Evolutionary conservation across 2,113 vertebrate species (phyloP).

Genomic region (Dromiciops gliroides): DNA sequence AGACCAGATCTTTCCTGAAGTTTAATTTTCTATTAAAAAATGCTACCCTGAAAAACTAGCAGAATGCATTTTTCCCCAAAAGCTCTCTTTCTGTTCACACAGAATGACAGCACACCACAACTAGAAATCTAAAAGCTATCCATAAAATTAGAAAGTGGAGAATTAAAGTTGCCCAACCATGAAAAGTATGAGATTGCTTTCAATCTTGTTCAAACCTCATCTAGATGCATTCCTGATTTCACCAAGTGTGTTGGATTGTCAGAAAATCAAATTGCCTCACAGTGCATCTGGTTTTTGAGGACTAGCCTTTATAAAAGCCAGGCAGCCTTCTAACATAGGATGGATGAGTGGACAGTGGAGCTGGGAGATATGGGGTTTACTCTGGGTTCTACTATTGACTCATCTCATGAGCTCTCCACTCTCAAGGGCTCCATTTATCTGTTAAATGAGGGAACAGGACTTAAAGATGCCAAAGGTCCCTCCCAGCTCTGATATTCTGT

Average conservation of each 20-base stretch:
- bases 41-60: neutral
- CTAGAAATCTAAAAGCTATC: slow-evolving; percentile 38
- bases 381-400: neutral
- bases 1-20: neutral
- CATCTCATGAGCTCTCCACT: neutral
- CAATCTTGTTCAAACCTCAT: neutral
- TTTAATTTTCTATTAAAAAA: slow-evolving; percentile 25
- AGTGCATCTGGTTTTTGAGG: neutral
- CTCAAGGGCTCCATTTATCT: neutral
- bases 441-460: neutral
- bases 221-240: neutral
- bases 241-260: neutral
- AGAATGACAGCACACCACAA: slow-evolving; percentile 5
- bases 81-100: neutral
- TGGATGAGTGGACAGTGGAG: neutral
- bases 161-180: slow-evolving; percentile 30
- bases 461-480: neutral
- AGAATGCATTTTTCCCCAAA: slow-evolving; percentile 5
- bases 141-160: slow-evolving; percentile 45
- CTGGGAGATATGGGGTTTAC: neutral
- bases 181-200: slow-evolving; percentile 38
- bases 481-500: neutral
- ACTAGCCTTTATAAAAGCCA: neutral
- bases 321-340: neutral
- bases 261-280: slow-evolving; percentile 11